A percentile compares a stretch with the other conserved stretches of the same genome.
These are phyloP conservation scores for Cebus imitator DNA, from an alignment of 2,113 vertebrate genomes.

Conservation along the genomic window DNA sequence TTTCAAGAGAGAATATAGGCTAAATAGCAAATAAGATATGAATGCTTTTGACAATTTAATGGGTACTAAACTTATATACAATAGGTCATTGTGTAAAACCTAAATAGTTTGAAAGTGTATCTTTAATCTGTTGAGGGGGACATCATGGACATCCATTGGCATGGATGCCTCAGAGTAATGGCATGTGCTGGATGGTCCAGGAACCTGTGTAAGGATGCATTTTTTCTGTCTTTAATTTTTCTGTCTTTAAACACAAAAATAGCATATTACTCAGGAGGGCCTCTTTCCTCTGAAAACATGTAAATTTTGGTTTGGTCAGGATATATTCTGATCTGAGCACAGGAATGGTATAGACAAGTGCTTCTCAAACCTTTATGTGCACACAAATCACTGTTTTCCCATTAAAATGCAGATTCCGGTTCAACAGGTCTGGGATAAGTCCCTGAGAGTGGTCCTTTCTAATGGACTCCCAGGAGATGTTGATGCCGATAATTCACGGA, in stretches of 20 bases:
- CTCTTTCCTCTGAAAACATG: background rate
- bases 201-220: fast-evolving
- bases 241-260: background rate
- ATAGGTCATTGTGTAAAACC: background rate
- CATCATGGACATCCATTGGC: too few relatives aligned
- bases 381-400: background rate
- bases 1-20: background rate
- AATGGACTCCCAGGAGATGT: background rate
- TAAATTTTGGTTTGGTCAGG: background rate
- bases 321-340: background rate
- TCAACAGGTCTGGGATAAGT: background rate
- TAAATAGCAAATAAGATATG: background rate
- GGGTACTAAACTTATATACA: background rate
- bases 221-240: background rate
- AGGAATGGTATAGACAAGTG: fast-evolving
- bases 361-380: background rate
- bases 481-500: background rate
- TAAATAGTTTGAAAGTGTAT: background rate
- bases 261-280: background rate
- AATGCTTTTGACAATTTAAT: background rate
- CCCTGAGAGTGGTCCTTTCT: too few relatives aligned
- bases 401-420: background rate
- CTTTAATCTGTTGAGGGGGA: background rate
- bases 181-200: background rate
- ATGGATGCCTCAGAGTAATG: background rate